phyloP scores from a whole-genome alignment of 2,797 vertebrate species.

The Rhinogobio ventralis region DNA sequence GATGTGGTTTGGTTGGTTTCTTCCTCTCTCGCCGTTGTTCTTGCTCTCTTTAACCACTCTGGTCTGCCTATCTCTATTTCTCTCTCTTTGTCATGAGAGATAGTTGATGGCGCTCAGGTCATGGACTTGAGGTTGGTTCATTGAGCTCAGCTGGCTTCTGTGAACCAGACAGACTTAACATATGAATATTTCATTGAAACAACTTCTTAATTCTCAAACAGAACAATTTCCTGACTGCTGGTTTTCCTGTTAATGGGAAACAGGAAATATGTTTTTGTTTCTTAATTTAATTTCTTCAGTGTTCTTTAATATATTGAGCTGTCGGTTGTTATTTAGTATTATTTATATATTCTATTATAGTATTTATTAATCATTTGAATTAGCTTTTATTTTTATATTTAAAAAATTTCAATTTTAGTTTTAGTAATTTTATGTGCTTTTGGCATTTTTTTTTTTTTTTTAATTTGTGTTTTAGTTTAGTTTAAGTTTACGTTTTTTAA shows the following conservation, averaged over 20 bases:
- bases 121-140: neutral
- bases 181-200: neutral
- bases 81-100: neutral
- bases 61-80: neutral
- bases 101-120: neutral
- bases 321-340: neutral
- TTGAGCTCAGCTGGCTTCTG: neutral
- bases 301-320: neutral
- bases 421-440: neutral
- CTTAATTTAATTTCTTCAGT: neutral
- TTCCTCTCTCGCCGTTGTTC: neutral
- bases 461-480: neutral
- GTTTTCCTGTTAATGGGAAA: neutral
- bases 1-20: constrained; percentile 13
- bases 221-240: neutral
- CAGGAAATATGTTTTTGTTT: neutral
- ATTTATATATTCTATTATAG: neutral
- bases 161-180: neutral
- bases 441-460: neutral
- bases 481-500: neutral
- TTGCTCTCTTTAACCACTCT: neutral
- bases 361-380: neutral
- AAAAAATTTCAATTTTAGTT: neutral
- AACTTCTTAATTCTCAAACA: neutral
- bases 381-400: neutral